Evolutionary conservation across 2,113 vertebrate genomes (phyloP).

Genomic region (Alexandromys fortis): DNA sequence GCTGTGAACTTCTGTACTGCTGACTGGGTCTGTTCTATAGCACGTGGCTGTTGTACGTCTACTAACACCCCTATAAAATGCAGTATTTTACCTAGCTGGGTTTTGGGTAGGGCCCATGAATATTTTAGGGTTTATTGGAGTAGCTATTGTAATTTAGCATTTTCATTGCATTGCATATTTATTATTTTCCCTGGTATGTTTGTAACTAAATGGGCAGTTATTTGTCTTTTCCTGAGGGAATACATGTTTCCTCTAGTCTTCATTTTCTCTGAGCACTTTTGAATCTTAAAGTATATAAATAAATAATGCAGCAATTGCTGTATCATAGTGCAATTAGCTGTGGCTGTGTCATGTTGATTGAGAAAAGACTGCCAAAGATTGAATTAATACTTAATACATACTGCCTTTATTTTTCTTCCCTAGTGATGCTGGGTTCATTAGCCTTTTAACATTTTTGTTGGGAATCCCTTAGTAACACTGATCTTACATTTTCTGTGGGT

Average conservation of each 20-base stretch:
- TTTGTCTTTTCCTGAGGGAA: slow-evolving; percentile 36
- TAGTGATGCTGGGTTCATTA: neutral
- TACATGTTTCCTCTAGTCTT: neutral
- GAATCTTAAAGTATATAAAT: slow-evolving; percentile 25
- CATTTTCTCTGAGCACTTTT: slow-evolving; percentile 36
- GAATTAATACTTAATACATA: neutral
- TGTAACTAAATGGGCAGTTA: slow-evolving; percentile 39
- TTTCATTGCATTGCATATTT: neutral
- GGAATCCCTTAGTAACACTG: neutral
- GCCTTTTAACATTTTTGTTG: neutral
- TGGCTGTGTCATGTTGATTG: neutral
- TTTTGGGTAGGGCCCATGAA: neutral
- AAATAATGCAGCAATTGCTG: neutral
- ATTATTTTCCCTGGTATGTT: slow-evolving; percentile 38
- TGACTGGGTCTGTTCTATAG: slow-evolving; percentile 93
- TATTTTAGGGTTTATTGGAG: neutral
- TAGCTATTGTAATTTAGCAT: neutral
- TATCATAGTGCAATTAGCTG: neutral
- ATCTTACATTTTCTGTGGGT: neutral
- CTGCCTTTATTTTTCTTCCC: neutral
- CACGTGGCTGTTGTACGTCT: slow-evolving; percentile 71
- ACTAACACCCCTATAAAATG: slow-evolving; percentile 58
- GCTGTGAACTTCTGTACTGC: slow-evolving; percentile 99
- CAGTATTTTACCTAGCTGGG: slow-evolving; percentile 29
- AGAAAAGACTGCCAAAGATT: neutral